Base-by-base conservation (phyloP, 2,113 vertebrate genomes). In the Ceuthmochares aereus region DNA sequence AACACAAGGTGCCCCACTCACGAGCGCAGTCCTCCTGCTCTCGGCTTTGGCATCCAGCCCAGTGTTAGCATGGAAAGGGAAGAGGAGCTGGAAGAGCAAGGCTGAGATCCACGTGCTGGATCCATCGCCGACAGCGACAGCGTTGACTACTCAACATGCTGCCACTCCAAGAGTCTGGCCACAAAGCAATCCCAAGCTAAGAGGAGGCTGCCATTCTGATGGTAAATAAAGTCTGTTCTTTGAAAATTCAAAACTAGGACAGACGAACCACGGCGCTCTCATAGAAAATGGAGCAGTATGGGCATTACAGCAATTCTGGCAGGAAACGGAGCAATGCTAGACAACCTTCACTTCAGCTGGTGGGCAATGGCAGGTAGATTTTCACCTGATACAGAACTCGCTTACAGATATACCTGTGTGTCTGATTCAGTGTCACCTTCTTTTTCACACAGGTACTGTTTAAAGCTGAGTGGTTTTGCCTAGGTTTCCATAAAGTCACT, bases 71-170 rank as follows among this genome's bases (percentile, higher is more conserved):
- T 51, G 8, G 66, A n/a, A 64, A 77, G 25, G 13, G 49, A 10
- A 15, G 12, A 47, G 42, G 43, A 16, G 9, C 21, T 25, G 9
- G 27, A 63, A 63, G 20, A 40, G 56, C 60, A 32, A 14, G 4
- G 25, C 29, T 60, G 60, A 63, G 37, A 14, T 51, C 36, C 1
- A 0, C 0, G 0, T 58, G 30, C n/a, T 0, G 0, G 17, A 10
- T n/a, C 66, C 60, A 37, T n/a, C 7, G 0, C 60, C 30, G 20
- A 3, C 4, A 22, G 43, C 49, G n/a, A 5, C n/a, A 36, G 60
- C 2, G 0, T 12, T 0, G 1, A 30, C 51, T 15, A 12, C 5
- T 55, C 49, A 6, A 0, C 12, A 30, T 21, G 70, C 15, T 52
- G 54, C 27, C 67, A 8, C 19, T 68, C 36, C 16, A 30, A 22